Evolutionary conservation across 2,113 vertebrate genomes (phyloP).

Genomic region (Megaceryle torquata): DNA sequence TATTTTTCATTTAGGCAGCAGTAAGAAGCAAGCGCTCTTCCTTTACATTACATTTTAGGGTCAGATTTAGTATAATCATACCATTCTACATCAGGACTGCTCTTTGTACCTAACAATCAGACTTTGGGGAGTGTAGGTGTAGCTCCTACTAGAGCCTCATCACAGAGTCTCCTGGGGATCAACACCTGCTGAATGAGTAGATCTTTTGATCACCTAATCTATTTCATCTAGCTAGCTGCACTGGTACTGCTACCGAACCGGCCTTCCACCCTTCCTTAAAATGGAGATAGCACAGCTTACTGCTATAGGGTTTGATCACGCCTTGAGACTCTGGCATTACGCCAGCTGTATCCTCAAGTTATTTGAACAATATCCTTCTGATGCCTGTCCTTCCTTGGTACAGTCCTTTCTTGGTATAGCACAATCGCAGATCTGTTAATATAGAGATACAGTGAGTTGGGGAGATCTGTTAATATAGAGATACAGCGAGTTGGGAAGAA

Average conservation of each 20-base stretch:
- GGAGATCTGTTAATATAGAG: background rate
- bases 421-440: conserved; percentile 19
- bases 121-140: background rate
- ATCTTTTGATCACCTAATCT: background rate
- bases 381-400: conserved; percentile 18
- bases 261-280: background rate
- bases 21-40: background rate
- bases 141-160: background rate
- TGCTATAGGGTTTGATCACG: background rate
- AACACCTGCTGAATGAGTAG: background rate
- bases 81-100: background rate
- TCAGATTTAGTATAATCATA: background rate
- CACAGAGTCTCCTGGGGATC: background rate
- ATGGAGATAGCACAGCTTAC: background rate
- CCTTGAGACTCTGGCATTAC: background rate
- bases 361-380: background rate
- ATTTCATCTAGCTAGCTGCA: background rate
- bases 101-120: background rate
- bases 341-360: background rate
- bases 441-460: background rate
- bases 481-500: background rate
- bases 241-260: background rate
- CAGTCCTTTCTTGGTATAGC: conserved; percentile 1
- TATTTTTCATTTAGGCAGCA: background rate
- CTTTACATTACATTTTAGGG: background rate